Evolutionary conservation across 2,888 invertebrate genomes (phyloP), one percentile per base, ranked within the genome.

Genomic region (Galeopsomyia nigrocyanea): DNA sequence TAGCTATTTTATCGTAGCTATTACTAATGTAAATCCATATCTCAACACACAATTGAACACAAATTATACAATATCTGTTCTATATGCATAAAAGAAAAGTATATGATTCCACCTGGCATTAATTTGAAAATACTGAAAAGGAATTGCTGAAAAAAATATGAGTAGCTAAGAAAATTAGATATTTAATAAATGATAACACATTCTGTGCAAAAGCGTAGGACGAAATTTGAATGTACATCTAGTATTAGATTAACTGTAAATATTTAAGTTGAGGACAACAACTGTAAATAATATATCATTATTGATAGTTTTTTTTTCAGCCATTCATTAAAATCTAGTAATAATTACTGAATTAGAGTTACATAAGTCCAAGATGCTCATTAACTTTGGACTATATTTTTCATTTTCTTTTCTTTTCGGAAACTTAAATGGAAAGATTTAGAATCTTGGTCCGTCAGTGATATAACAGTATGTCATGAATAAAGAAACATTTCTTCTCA

Each of bases 11-110:
- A 58, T 65, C 31, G 55, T 53, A 47, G 76, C 75, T 77, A 64
- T 78, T 80, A 79, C 5, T 26, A 76, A 75, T 82, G 82, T 82
- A 82, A 82, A 82, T 82, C 82, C 82, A 82, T 82, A 74, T 74
- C 17, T 3, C 31, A 57, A 49, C 39, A 39, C 68, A 58, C 22
- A 69, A 51, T 51, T 17, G 63, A 56, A 60, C 17, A n/a, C 31
- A 66, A 58, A 53, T 73, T 26, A 68, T 69, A 64, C 17, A 73
- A 56, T 67, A 64, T 53, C 71, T 68, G 21, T 60, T 74, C 62
- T 73, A 62, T 71, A 68, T 65, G 68, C 56, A 68, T 26, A 39
- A 57, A 64, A 26, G 50, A 64, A 68, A 68, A 68, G 14, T 21
- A 14, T 65, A 68, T 49, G 26, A 31, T 64, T 66, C 47, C 47